Conservation (phyloP, 2,888 invertebrate genomes). For the Campoletis raptor region DNA sequence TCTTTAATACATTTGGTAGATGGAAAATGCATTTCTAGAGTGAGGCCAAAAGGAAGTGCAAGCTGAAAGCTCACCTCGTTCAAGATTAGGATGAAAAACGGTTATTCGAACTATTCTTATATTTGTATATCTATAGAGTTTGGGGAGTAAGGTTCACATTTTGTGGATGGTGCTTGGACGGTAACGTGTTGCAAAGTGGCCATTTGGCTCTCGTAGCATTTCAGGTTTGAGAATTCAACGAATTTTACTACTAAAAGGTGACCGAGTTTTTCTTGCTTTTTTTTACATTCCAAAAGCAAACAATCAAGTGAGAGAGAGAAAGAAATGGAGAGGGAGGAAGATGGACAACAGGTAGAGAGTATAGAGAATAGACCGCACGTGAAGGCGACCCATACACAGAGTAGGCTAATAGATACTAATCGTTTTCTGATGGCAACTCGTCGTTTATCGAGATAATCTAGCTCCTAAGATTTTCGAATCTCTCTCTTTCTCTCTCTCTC, state of each 20-base stretch:
- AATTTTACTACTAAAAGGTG: conserved; percentile 65
- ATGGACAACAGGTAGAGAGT: background rate
- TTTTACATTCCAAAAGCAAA: background rate
- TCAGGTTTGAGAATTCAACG: conserved; percentile 56
- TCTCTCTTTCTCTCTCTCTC: background rate
- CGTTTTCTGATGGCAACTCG: conserved; percentile 61
- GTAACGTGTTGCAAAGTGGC: conserved; percentile 66
- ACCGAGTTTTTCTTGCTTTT: conserved; percentile 28
- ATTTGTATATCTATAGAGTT: background rate
- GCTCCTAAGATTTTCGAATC: conserved; percentile 49
- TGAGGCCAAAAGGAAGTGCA: conserved; percentile 51
- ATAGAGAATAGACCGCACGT: background rate
- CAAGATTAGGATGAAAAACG: conserved; percentile 66
- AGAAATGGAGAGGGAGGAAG: conserved; percentile 18
- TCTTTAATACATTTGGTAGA: background rate
- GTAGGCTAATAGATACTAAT: conserved; percentile 66
- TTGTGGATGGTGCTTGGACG: conserved; percentile 35
- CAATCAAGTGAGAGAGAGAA: background rate
- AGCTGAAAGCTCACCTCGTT: conserved; percentile 62
- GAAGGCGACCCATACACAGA: conserved; percentile 19
- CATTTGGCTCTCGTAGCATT: conserved; percentile 64
- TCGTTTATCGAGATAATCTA: conserved; percentile 63
- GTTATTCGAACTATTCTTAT: background rate
- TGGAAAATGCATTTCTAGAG: conserved; percentile 49
- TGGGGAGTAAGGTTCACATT: conserved; percentile 4